These are phyloP conservation scores for Protobothrops flavoviridis DNA, from an alignment of 2,113 vertebrate genomes.

Conservation along the genomic window DNA sequence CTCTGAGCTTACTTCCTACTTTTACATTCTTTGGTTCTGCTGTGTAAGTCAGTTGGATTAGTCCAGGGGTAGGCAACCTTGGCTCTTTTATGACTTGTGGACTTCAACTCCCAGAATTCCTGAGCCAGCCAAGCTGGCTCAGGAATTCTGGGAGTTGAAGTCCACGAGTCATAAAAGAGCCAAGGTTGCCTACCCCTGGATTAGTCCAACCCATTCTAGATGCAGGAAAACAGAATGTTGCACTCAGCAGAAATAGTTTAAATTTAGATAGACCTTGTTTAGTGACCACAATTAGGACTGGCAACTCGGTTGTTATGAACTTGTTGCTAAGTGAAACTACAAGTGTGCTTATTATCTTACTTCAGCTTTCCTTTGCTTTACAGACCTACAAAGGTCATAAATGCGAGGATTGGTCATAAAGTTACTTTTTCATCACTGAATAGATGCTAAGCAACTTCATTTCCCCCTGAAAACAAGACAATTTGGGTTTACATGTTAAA, in stretches of 20 bases:
- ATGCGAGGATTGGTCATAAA: neutral
- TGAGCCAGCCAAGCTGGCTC: too few relatives aligned
- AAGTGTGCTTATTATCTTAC: neutral
- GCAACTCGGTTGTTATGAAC: neutral
- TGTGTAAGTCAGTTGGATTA: slow-evolving; percentile 59
- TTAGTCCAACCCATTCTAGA: slow-evolving; percentile 54
- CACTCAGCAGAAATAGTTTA: neutral
- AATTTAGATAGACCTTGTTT: neutral
- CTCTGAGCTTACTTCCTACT: neutral
- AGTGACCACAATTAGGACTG: neutral
- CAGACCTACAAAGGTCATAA: neutral
- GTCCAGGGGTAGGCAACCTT: slow-evolving; percentile 16
- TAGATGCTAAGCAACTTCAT: neutral
- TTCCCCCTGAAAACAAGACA: neutral
- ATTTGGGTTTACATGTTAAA: neutral
- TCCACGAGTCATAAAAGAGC: too few relatives aligned
- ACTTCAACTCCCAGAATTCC: too few relatives aligned
- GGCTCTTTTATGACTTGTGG: too few relatives aligned
- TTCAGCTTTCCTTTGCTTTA: neutral
- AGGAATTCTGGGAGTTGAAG: too few relatives aligned
- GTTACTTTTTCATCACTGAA: neutral
- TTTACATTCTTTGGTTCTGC: slow-evolving; percentile 19
- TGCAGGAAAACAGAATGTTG: slow-evolving; percentile 45
- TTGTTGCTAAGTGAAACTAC: neutral
- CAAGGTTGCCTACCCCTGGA: slow-evolving; percentile 21